These are phyloP conservation scores for Folsomia candida DNA, from an alignment of 2,888 invertebrate genomes.

Conservation along the genomic window DNA sequence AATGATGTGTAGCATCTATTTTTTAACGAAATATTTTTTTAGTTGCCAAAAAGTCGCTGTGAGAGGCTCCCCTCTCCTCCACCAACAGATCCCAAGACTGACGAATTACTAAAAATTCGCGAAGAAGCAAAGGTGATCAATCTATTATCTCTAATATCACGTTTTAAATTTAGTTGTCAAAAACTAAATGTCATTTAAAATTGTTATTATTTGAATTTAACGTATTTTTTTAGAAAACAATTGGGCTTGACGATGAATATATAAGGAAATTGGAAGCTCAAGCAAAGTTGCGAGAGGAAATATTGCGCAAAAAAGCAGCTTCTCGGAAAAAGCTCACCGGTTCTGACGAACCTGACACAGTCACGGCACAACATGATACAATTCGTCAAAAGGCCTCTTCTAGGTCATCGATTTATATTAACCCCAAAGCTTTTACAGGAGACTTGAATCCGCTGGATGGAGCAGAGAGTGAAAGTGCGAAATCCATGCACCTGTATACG, in stretches of 20 bases:
- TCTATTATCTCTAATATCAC: too few relatives aligned
- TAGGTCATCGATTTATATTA: conserved; percentile 35
- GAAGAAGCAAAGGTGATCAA: conserved; percentile 41
- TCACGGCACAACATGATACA: not conserved
- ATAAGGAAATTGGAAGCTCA: conserved; percentile 58
- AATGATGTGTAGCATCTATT: too few relatives aligned
- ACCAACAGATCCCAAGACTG: conserved; percentile 13
- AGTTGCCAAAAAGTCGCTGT: too few relatives aligned
- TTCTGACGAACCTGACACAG: not conserved
- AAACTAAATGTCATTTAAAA: too few relatives aligned
- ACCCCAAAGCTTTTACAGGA: conserved; percentile 40
- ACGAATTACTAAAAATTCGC: conserved; percentile 32
- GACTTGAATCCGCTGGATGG: conserved; percentile 32
- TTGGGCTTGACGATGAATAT: conserved; percentile 53
- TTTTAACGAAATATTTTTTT: too few relatives aligned
- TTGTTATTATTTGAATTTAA: not conserved
- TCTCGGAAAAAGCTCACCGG: conserved; percentile 54
- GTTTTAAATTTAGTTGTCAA: too few relatives aligned
- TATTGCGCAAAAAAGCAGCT: conserved; percentile 57
- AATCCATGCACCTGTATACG: not conserved
- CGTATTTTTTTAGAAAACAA: conserved; percentile 14
- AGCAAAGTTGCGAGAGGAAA: conserved; percentile 56
- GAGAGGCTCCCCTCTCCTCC: not conserved
- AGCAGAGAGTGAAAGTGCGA: conserved; percentile 13
- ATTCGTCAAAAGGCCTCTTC: not conserved